Evolutionary conservation across 1,140 invertebrate species (phyloP).

Genomic region (Drosophila willistoni): DNA sequence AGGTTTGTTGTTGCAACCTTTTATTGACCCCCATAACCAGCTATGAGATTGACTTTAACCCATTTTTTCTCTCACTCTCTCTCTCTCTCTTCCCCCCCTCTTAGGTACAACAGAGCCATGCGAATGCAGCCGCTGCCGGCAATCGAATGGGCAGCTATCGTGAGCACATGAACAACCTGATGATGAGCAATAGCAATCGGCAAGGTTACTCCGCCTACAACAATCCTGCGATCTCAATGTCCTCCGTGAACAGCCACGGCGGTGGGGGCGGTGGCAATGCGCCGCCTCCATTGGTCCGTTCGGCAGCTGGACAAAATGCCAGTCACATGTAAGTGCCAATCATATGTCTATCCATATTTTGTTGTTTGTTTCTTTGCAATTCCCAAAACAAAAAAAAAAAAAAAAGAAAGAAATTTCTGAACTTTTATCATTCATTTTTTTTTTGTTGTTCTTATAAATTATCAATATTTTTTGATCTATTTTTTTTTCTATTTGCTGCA

Average conservation of each 20-base stretch:
- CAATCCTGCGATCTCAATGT: slow-evolving; percentile 81
- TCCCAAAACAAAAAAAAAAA: too few species aligned
- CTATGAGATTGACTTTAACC: too few species aligned
- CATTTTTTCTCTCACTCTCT: too few species aligned
- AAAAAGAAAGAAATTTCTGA: slow-evolving; percentile 4
- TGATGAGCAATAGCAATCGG: slow-evolving; percentile 69
- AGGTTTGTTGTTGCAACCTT: too few species aligned
- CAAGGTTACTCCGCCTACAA: slow-evolving; percentile 75
- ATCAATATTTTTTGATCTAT: slow-evolving; percentile 19
- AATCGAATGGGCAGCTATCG: slow-evolving; percentile 71
- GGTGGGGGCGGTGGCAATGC: slow-evolving; percentile 69
- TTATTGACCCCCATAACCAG: too few species aligned
- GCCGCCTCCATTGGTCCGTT: slow-evolving; percentile 75
- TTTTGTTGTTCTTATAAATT: background rate
- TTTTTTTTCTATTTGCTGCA: background rate
- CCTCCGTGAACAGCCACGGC: slow-evolving; percentile 75
- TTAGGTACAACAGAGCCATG: slow-evolving; percentile 71
- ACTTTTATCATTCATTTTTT: background rate
- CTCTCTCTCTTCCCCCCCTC: background rate
- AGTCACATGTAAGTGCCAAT: slow-evolving; percentile 69
- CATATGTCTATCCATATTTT: slow-evolving; percentile 17
- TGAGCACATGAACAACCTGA: slow-evolving; percentile 76
- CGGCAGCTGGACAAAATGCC: slow-evolving; percentile 75
- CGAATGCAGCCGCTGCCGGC: slow-evolving; percentile 39
- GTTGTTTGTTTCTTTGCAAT: slow-evolving; percentile 21